Percentiles rank a stretch among this genome's conserved stretches.
phyloP scores from a whole-genome alignment of 2,888 invertebrate species.

The Zygothrica quintamaculata region DNA sequence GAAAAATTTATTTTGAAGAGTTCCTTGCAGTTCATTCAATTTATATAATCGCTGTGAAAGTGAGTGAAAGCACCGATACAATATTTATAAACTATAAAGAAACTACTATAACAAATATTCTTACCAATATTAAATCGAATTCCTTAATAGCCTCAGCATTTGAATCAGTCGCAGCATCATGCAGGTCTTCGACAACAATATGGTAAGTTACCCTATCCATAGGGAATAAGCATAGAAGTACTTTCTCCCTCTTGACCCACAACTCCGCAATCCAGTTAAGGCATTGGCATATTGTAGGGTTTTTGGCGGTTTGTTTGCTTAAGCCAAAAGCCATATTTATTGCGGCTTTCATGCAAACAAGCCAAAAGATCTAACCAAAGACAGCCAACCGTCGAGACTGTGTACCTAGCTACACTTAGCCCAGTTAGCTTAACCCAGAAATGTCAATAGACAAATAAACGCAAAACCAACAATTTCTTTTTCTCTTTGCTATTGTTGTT shows the following conservation, averaged over 20 bases:
- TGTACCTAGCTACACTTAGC: slow-evolving; percentile 53
- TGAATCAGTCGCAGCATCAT: slow-evolving; percentile 49
- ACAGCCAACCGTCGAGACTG: slow-evolving; percentile 17
- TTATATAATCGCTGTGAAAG: slow-evolving; percentile 57
- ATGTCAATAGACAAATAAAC: slow-evolving; percentile 58
- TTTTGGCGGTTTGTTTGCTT: slow-evolving; percentile 31
- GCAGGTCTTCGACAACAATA: slow-evolving; percentile 82
- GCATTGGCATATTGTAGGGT: slow-evolving; percentile 7
- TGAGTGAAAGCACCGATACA: slow-evolving; percentile 50
- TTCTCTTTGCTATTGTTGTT: too few relatives aligned
- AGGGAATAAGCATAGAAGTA: neutral
- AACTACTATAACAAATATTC: too few relatives aligned
- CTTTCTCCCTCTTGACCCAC: too few relatives aligned
- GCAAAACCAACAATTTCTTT: slow-evolving; percentile 15
- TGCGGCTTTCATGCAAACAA: slow-evolving; percentile 31
- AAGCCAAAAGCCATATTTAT: slow-evolving; percentile 48
- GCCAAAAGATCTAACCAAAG: slow-evolving; percentile 8
- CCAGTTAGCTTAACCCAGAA: slow-evolving; percentile 72
- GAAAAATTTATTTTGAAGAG: slow-evolving; percentile 23
- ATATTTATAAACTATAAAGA: neutral
- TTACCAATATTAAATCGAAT: too few relatives aligned
- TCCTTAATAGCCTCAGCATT: slow-evolving; percentile 21
- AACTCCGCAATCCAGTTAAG: too few relatives aligned
- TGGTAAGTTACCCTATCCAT: slow-evolving; percentile 67
- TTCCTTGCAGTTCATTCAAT: slow-evolving; percentile 19